Percentiles rank a stretch among this genome's conserved stretches.
These are phyloP conservation scores for Carterocephalus palaemon DNA, from an alignment of 2,888 invertebrate genomes.

Conservation along the genomic window DNA sequence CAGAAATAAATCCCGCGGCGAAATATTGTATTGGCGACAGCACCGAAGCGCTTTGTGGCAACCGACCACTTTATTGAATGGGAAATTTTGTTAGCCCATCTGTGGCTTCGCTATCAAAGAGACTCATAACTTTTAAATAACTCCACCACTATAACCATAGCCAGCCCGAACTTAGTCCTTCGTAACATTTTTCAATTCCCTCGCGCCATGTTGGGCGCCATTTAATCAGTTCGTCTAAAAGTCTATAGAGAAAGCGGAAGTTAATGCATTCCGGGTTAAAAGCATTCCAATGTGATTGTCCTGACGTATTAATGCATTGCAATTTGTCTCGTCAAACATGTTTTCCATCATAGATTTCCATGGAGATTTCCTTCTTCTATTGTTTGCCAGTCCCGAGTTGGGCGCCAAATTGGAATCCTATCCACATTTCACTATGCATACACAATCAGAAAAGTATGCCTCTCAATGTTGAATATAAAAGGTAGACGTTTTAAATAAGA, in stretches of 20 bases:
- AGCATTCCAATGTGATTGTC: not conserved
- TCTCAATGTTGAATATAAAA: too few species aligned
- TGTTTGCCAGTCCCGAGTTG: slow-evolving; percentile 1
- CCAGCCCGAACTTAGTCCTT: too few species aligned
- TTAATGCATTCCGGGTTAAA: too few species aligned
- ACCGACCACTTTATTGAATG: slow-evolving; percentile 20
- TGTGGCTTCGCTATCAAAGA: slow-evolving; percentile 7
- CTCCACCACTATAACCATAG: too few species aligned
- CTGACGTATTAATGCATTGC: slow-evolving; percentile 3
- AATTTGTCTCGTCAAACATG: slow-evolving; percentile 2
- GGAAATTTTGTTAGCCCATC: slow-evolving; percentile 19
- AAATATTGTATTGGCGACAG: slow-evolving; percentile 33
- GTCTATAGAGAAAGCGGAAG: too few species aligned
- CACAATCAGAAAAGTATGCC: too few species aligned
- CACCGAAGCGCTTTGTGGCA: slow-evolving; percentile 12
- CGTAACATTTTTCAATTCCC: too few species aligned
- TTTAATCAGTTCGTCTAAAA: too few species aligned
- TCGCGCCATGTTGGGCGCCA: too few species aligned
- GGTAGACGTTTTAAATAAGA: too few species aligned
- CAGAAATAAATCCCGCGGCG: slow-evolving; percentile 35
- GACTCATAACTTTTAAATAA: not conserved
- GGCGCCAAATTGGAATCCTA: slow-evolving; percentile 4
- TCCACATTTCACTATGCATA: not conserved
- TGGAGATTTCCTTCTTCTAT: slow-evolving; percentile 6
- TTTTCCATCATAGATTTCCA: slow-evolving; percentile 7